Evolutionary conservation across 2,797 vertebrate species (phyloP).

Genomic region (Sternarchorhynchus goeldii): DNA sequence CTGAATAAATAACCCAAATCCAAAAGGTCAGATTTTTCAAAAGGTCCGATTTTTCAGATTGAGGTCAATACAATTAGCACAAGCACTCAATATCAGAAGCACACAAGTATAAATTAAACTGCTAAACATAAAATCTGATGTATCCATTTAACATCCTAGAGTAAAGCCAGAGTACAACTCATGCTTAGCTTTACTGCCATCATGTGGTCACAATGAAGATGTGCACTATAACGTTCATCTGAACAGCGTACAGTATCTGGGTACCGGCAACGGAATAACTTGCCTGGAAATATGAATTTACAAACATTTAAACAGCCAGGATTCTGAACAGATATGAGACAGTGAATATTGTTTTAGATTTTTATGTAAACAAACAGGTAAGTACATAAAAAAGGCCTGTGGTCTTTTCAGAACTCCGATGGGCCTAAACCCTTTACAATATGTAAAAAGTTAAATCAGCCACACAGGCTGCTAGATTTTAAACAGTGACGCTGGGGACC

Average conservation of each 20-base stretch:
- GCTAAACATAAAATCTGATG: no score
- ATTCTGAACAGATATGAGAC: neutral
- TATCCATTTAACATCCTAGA: no score
- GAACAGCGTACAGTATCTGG: neutral
- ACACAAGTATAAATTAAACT: no score
- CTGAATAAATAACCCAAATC: no score
- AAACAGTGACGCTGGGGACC: neutral
- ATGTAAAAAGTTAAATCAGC: neutral
- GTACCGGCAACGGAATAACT: no score
- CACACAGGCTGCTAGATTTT: neutral
- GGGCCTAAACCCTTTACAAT: neutral
- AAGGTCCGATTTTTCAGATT: no score
- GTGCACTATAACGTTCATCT: no score
- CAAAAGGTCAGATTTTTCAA: no score
- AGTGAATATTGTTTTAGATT: neutral
- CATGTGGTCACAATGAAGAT: conserved; percentile 37
- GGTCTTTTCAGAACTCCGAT: neutral
- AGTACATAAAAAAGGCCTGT: neutral
- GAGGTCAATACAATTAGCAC: no score
- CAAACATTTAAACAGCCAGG: neutral
- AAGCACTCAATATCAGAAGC: no score
- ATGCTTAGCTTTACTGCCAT: conserved; percentile 47
- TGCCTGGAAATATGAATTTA: neutral
- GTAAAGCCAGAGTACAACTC: neutral
- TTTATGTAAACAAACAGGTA: neutral